Base-by-base conservation (phyloP, 2,888 invertebrate genomes). In the Archaeoteleia sp. region DNA sequence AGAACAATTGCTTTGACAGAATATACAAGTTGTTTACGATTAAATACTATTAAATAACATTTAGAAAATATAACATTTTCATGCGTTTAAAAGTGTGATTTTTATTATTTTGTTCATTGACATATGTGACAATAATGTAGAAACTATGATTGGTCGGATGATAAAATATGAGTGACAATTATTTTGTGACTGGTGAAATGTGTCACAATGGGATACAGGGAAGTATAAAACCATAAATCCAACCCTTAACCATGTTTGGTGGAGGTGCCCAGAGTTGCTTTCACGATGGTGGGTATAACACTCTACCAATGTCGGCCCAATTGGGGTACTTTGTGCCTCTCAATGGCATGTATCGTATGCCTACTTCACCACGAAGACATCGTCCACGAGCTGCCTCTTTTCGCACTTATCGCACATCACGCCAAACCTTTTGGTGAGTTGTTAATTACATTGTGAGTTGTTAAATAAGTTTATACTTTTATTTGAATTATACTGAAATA, bases 281-380 rank as follows among this genome's bases (percentile, higher is more conserved):
- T 51, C 71, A 74, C 60, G 73, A 73, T 27, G 66, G 70, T 34
- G 67, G 73, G 45, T 74, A 72, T 42, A 73, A 72, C 57, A 74
- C 74, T 34, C 65, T 77, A 3, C 77, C 78, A 1, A 65, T 78
- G 62, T 70, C 78, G 10, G 78, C 77, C 2, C 79, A 79, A 70
- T 66, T 80, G 48, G 79, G 79, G 20, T 81, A 81, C 43, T 81
- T 80, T 48, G 73, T 80, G 35, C 76, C 79, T 55, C 72, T 81
- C 27, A 74, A 76, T 15, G 76, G 72, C n/a, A 39, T 79, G 32
- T 76, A 75, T 39, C 72, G 74, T 45, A 54, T 73, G 23, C 73
- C 68, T 14, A 63, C 72, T 9, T 67, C 74, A 10, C 62, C 74
- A 15, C 71, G 67, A 42, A 62, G 67, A 48, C 61, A 69, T 34